phyloP scores from a whole-genome alignment of 2,888 invertebrate species.

The Icerya purchasi region DNA sequence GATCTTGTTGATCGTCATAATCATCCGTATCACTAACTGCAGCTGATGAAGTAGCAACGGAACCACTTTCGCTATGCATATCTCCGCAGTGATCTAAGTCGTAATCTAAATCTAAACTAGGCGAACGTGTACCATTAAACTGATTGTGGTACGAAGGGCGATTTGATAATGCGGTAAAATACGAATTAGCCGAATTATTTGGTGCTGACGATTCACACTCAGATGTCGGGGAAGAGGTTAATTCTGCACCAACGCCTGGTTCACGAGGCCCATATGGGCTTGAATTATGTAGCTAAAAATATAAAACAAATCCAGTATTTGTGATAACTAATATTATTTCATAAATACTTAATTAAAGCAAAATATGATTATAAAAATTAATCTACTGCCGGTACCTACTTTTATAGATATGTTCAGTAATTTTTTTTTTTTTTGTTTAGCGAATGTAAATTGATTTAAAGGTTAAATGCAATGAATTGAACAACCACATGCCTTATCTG shows the following conservation, averaged over 20 bases:
- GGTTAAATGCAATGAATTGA: too few relatives aligned
- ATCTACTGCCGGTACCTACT: too few relatives aligned
- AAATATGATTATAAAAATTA: too few relatives aligned
- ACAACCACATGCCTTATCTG: too few relatives aligned
- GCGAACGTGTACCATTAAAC: constrained; percentile 7
- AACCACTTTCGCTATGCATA: constrained; percentile 32
- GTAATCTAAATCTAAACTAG: constrained; percentile 30
- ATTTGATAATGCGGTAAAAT: constrained; percentile 2
- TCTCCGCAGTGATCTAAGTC: constrained; percentile 36
- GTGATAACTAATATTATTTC: too few relatives aligned
- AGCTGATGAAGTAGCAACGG: constrained; percentile 30
- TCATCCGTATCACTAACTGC: constrained; percentile 30
- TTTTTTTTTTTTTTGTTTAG: too few relatives aligned
- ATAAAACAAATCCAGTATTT: background rate
- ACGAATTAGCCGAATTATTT: constrained; percentile 3
- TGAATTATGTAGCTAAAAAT: constrained; percentile 14
- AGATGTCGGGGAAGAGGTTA: constrained; percentile 19
- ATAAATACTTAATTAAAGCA: too few relatives aligned
- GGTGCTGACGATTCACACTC: constrained; percentile 9
- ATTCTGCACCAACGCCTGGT: constrained; percentile 56
- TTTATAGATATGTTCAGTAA: too few relatives aligned
- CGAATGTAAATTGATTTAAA: too few relatives aligned
- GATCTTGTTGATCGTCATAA: constrained; percentile 2
- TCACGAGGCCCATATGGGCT: constrained; percentile 29
- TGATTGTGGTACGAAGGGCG: constrained; percentile 6